Conservation (phyloP, 2,797 vertebrate species). For the Melanotaenia maccullochi region DNA sequence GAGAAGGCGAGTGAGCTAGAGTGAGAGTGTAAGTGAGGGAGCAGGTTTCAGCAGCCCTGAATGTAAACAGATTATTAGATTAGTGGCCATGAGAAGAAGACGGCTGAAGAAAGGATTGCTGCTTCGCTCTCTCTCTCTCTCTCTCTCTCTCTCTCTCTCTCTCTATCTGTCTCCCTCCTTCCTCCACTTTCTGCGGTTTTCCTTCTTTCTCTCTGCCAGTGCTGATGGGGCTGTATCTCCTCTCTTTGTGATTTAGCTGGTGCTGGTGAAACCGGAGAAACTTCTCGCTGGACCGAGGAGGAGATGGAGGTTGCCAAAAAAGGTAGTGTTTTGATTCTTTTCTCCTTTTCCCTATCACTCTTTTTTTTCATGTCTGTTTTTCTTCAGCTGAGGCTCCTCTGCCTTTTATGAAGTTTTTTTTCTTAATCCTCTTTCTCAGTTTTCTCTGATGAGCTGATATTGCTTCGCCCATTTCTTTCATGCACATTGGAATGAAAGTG, state of each 20-base stretch:
- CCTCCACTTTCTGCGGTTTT: constrained; percentile 8
- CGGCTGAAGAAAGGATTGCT: constrained; percentile 60
- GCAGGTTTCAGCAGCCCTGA: constrained; percentile 77
- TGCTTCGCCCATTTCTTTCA: constrained; percentile 36
- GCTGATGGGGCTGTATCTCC: constrained; percentile 74
- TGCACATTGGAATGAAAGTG: constrained; percentile 23
- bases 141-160: constrained; percentile 27
- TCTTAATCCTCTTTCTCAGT: background rate
- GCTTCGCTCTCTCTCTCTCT: constrained; percentile 38
- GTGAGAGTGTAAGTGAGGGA: constrained; percentile 69
- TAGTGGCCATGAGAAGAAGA: constrained; percentile 74
- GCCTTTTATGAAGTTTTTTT: constrained; percentile 10
- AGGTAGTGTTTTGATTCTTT: constrained; percentile 83
- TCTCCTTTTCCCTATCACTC: constrained; percentile 18
- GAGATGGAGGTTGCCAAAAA: constrained; percentile 99
- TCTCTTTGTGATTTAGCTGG: constrained; percentile 85
- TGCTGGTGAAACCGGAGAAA: constrained; percentile 93
- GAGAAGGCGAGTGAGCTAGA: constrained; percentile 55
- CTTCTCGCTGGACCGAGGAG: constrained; percentile 99
- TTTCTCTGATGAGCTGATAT: constrained; percentile 45
- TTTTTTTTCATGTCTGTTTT: constrained; percentile 9
- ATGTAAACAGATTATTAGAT: constrained; percentile 86
- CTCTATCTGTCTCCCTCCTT: constrained; percentile 12
- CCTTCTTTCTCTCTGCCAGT: constrained; percentile 48
- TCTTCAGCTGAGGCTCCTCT: constrained; percentile 3